Evolutionary conservation across 2,797 vertebrate genomes (phyloP).

Genomic region (Spizella passerina): DNA sequence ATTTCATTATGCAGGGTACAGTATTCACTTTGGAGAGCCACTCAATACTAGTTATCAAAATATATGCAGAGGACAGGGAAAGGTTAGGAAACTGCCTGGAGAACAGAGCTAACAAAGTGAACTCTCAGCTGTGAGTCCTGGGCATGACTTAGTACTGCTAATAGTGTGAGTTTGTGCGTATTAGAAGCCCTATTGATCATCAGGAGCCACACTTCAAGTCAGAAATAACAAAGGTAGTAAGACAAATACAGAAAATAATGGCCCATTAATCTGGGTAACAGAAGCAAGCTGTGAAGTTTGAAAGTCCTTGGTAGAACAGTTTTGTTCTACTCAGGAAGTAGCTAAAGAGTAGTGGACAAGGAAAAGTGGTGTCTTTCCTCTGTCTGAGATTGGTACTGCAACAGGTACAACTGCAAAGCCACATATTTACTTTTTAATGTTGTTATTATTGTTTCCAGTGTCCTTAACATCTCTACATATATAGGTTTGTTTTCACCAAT

Average conservation of each 20-base stretch:
- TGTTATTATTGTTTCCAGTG: background rate
- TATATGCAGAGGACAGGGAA: slow-evolving; percentile 17
- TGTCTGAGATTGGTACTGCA: background rate
- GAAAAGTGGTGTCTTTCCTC: background rate
- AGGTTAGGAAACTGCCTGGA: background rate
- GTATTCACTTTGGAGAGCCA: slow-evolving; percentile 24
- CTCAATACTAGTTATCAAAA: slow-evolving; percentile 52
- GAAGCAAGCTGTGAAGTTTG: background rate
- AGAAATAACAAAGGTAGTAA: slow-evolving; percentile 17
- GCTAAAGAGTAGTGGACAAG: background rate
- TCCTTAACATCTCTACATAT: background rate
- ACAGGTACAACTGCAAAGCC: background rate
- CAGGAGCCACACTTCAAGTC: background rate
- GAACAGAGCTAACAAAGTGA: background rate
- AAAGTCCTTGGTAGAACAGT: background rate
- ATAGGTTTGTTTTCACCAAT: background rate
- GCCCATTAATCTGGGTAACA: slow-evolving; percentile 3
- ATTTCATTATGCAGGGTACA: slow-evolving; percentile 1
- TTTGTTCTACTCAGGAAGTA: background rate
- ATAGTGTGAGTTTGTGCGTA: background rate
- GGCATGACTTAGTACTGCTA: background rate
- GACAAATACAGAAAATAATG: slow-evolving; percentile 28
- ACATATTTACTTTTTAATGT: background rate
- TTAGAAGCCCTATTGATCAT: slow-evolving; percentile 22
- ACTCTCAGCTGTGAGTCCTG: background rate